phyloP scores from a whole-genome alignment of 2,888 invertebrate species.

The Yponomeuta evonymella region DNA sequence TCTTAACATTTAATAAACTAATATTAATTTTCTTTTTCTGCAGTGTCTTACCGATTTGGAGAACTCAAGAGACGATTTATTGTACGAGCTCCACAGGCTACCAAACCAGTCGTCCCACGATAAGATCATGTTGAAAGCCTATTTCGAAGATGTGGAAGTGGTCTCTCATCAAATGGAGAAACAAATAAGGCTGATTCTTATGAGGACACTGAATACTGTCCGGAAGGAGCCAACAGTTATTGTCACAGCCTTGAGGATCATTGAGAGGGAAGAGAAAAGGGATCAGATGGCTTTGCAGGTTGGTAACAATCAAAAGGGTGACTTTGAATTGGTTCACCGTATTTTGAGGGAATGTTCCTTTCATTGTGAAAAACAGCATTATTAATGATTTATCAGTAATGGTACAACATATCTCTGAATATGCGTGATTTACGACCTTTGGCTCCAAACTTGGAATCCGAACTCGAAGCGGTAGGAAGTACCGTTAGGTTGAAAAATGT shows the following conservation, averaged over 20 bases:
- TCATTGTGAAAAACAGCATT: too few species aligned
- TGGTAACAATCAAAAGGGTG: too few species aligned
- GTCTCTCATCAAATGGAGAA: constrained; percentile 92
- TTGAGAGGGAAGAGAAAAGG: constrained; percentile 97
- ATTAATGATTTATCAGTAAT: too few species aligned
- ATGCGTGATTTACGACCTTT: too few species aligned
- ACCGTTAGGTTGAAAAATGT: too few species aligned
- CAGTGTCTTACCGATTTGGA: constrained; percentile 95
- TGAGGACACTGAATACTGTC: constrained; percentile 94
- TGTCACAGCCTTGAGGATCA: constrained; percentile 96
- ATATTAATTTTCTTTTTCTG: constrained; percentile 27
- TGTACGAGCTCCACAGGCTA: constrained; percentile 95
- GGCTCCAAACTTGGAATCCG: too few species aligned
- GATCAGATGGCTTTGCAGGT: constrained; percentile 90
- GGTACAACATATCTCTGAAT: too few species aligned
- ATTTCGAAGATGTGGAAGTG: constrained; percentile 96
- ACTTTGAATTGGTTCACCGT: background rate
- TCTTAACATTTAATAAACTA: background rate
- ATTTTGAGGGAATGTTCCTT: too few species aligned
- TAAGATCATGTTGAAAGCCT: constrained; percentile 94
- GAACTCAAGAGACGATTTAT: constrained; percentile 95
- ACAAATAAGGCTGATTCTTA: constrained; percentile 92
- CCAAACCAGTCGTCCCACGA: constrained; percentile 94
- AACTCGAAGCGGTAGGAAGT: too few species aligned
- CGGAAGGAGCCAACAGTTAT: constrained; percentile 96